These are phyloP conservation scores for Aleadryas rufinucha DNA, from an alignment of 2,113 vertebrate genomes.

Conservation along the genomic window DNA sequence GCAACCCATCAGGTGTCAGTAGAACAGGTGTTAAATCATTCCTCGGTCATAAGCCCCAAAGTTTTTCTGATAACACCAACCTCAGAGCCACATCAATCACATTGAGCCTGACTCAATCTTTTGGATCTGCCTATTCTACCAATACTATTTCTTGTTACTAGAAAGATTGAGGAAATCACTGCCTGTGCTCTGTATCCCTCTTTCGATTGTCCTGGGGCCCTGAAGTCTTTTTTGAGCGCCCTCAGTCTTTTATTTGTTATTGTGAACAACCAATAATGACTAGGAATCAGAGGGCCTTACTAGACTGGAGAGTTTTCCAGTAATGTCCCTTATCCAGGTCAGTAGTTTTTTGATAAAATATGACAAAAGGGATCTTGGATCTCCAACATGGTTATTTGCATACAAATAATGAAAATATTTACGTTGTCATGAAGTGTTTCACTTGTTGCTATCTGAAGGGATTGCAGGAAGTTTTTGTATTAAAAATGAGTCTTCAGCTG, in stretches of 20 bases:
- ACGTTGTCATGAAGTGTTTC: not conserved
- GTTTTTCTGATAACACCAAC: not conserved
- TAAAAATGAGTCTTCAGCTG: not conserved
- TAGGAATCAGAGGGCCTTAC: not conserved
- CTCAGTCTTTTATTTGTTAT: not conserved
- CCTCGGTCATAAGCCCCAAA: fast-evolving
- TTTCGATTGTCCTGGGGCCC: too few relatives aligned
- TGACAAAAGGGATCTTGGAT: not conserved
- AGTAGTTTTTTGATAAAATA: not conserved
- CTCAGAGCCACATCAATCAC: not conserved
- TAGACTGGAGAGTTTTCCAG: not conserved
- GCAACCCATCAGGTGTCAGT: too few relatives aligned
- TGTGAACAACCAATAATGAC: not conserved
- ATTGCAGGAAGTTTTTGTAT: not conserved
- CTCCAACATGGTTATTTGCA: not conserved
- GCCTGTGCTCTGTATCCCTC: not conserved
- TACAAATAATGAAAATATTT: not conserved
- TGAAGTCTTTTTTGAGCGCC: not conserved
- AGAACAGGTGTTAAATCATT: not conserved
- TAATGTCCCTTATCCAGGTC: not conserved
- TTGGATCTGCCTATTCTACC: not conserved
- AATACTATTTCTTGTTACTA: not conserved
- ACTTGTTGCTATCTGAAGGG: not conserved
- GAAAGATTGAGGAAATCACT: too few relatives aligned
- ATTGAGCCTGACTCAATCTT: too few relatives aligned